These are phyloP conservation scores for Leucophenga varia DNA, from an alignment of 1,140 invertebrate genomes.

Conservation along the genomic window DNA sequence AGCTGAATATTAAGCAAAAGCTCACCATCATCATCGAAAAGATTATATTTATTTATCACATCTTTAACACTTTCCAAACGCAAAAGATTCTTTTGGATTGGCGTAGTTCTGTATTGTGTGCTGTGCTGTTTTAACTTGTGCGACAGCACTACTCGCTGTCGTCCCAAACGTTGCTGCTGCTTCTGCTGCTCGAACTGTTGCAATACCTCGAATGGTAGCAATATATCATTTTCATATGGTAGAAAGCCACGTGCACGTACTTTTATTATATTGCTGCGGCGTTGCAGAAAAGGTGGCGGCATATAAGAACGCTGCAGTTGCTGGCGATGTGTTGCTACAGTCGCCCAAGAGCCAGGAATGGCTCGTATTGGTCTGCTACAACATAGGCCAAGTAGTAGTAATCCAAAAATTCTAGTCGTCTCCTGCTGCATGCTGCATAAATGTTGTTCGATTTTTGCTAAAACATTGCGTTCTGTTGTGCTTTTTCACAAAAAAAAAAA, in stretches of 20 bases:
- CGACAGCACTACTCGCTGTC: too few relatives aligned
- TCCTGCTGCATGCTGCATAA: too few relatives aligned
- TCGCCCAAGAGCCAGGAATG: too few relatives aligned
- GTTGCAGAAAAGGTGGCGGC: neutral
- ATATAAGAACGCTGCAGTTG: too few relatives aligned
- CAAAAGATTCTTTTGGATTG: constrained; percentile 16
- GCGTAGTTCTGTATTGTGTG: constrained; percentile 3
- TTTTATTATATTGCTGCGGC: constrained; percentile 33
- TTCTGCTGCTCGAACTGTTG: constrained; percentile 34
- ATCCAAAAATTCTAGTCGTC: too few relatives aligned
- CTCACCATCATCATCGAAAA: constrained; percentile 43
- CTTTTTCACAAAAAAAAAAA: too few relatives aligned
- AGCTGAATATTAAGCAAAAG: constrained; percentile 37
- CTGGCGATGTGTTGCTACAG: too few relatives aligned
- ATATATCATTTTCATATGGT: constrained; percentile 37
- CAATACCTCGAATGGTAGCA: constrained; percentile 32
- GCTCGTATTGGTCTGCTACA: too few relatives aligned
- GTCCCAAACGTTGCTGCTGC: constrained; percentile 19
- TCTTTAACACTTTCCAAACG: constrained; percentile 29
- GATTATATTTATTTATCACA: constrained; percentile 32
- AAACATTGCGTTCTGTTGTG: too few relatives aligned
- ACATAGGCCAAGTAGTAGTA: too few relatives aligned
- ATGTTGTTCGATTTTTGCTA: too few relatives aligned
- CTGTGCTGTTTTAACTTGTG: too few relatives aligned
- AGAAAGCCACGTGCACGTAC: constrained; percentile 39